Evolutionary conservation across 2,888 invertebrate species (phyloP), one percentile per base, ranked within the genome.

Genomic region (Netelia inedita): DNA sequence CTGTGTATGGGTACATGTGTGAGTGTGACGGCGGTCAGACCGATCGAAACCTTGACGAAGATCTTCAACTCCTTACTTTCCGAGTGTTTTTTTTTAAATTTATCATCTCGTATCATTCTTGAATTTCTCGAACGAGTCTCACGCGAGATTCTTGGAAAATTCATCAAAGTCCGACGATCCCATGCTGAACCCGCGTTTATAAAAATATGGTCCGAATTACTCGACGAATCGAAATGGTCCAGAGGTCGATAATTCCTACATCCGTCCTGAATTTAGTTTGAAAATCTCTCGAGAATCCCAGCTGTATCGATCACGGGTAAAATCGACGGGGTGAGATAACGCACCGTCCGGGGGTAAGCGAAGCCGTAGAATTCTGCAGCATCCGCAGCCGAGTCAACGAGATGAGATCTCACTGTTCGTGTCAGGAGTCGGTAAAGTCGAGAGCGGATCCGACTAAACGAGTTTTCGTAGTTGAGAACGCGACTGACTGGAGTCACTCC

Each of bases 351-450:
- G 9, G 35, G 81, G 55, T 53, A 79, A 78, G 8, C 16, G 43
- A 41, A 14, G 41, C 21, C 46, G 84, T 21, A 72, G 82, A 71
- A 53, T 73, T 71, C 87, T 85, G 79, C 80, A 80, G 82, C 80
- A 78, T 85, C 85, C 53, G 28, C 87, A 16, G 79, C 28, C 53
- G 79, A 50, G 61, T 28, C 57, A 21, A 14, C 50, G 9, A 55
- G 69, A 65, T 76, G 72, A 82, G 74, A 85, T 85, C 73, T 46
- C 59, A 69, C 78, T 72, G 71, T 86, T 83, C 83, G 46, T 57
- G 76, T 61, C 74, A 81, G 81, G 72, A 75, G 88, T 89, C 89
- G 91, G 88, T 89, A 90, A 89, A 6, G 21, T 66, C 55, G 71
- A 21, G n/a, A 75, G 50, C 53, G 3, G 28, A 43, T 50, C 43